phyloP scores from a whole-genome alignment of 2,797 vertebrate genomes.

The Vespertilio murinus region DNA sequence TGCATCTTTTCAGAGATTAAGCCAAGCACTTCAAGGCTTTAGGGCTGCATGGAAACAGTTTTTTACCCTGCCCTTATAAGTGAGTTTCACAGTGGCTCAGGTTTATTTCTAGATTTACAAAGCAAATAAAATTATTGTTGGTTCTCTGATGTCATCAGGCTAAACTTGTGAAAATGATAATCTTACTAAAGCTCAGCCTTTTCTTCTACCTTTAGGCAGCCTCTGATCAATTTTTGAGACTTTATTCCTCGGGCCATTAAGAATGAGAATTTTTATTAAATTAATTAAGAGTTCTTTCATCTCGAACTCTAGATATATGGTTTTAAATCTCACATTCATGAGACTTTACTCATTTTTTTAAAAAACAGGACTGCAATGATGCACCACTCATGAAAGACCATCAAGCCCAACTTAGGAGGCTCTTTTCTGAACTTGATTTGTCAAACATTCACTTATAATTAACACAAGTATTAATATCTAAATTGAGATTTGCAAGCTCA shows the following conservation, averaged over 20 bases:
- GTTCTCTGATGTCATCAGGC: background rate
- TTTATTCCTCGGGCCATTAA: background rate
- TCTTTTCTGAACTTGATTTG: background rate
- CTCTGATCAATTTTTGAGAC: background rate
- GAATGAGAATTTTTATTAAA: background rate
- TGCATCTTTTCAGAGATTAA: background rate
- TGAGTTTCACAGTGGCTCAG: background rate
- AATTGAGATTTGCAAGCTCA: background rate
- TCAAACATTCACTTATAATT: background rate
- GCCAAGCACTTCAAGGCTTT: background rate
- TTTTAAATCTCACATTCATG: constrained; percentile 54
- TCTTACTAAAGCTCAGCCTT: background rate
- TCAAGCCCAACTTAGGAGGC: background rate
- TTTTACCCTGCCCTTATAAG: background rate
- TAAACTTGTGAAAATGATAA: constrained; percentile 23
- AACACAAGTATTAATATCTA: background rate
- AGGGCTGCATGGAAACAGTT: background rate
- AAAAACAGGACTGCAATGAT: background rate
- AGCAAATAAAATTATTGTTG: constrained; percentile 31
- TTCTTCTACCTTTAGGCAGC: constrained; percentile 19
- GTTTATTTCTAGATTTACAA: constrained; percentile 25
- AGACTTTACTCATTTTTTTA: constrained; percentile 29
- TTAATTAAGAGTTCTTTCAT: constrained; percentile 26
- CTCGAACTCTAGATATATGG: background rate
- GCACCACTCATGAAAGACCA: background rate